Conservation (phyloP, 2,888 invertebrate species). For the Hirtodrosophila duncani region DNA sequence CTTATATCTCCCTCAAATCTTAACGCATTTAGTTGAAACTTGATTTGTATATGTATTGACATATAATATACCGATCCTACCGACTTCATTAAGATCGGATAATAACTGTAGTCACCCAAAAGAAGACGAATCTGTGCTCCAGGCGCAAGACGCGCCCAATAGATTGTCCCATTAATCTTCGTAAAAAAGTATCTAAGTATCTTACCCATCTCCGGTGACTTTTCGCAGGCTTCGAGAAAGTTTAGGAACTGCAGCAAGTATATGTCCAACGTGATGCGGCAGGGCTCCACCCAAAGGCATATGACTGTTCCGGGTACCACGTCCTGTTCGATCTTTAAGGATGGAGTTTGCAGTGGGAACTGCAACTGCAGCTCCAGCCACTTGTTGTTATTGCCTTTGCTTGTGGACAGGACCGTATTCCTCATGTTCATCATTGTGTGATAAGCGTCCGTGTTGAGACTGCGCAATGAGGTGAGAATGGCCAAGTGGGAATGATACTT, state of each 20-base stretch:
- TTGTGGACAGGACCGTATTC: conserved; percentile 49
- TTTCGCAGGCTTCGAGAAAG: conserved; percentile 37
- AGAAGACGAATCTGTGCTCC: no score
- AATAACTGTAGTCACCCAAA: no score
- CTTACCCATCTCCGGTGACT: conserved; percentile 35
- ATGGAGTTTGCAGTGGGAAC: conserved; percentile 34
- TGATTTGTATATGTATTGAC: not conserved
- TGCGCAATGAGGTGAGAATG: conserved; percentile 44
- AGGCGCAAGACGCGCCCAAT: not conserved
- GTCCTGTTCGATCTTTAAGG: conserved; percentile 3
- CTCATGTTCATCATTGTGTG: conserved; percentile 52
- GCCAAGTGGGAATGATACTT: conserved; percentile 53
- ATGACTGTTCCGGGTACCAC: conserved; percentile 43
- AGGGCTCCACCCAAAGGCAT: conserved; percentile 72
- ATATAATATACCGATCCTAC: no score
- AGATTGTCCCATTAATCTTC: not conserved
- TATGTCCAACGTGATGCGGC: conserved; percentile 52
- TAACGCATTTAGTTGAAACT: no score
- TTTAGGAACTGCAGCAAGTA: conserved; percentile 70
- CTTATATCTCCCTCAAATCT: no score
- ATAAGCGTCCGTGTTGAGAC: conserved; percentile 50
- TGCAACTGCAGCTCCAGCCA: conserved; percentile 73
- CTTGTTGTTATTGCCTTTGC: conserved; percentile 48
- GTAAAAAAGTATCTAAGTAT: not conserved
- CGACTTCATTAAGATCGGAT: no score